Evolutionary conservation across 2,113 vertebrate species (phyloP).

Genomic region (Thalassarche chlororhynchos): DNA sequence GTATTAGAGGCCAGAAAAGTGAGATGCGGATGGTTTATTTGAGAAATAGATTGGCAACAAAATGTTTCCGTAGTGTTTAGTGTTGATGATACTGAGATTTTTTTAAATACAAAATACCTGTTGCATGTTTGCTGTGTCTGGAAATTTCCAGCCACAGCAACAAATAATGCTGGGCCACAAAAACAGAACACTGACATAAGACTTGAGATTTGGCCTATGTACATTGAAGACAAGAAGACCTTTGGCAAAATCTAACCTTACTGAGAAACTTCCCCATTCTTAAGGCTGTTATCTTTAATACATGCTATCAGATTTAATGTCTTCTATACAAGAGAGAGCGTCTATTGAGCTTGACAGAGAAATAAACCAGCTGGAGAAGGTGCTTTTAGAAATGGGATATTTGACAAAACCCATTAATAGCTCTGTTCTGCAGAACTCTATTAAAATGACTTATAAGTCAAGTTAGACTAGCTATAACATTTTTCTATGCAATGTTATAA

Average conservation of each 20-base stretch:
- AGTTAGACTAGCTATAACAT: neutral
- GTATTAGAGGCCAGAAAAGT: neutral
- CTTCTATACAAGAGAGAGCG: neutral
- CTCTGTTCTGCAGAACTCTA: neutral
- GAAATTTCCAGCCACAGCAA: neutral
- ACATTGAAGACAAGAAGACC: neutral
- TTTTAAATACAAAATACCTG: neutral
- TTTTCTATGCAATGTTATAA: neutral
- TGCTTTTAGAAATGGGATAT: neutral
- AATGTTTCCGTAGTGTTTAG: neutral
- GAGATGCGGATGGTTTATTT: neutral
- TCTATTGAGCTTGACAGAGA: neutral
- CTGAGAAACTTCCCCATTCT: neutral
- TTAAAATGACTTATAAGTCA: neutral
- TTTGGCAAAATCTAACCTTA: neutral
- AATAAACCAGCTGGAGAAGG: neutral
- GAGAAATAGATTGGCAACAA: neutral
- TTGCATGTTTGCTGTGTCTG: neutral
- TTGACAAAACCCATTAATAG: conserved; percentile 34
- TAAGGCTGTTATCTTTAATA: neutral
- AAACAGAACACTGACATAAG: neutral
- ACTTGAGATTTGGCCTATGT: neutral
- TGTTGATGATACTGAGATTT: neutral
- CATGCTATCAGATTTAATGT: neutral
- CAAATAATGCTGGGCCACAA: neutral